phyloP scores from a whole-genome alignment of 2,797 vertebrate genomes.

The Chaetodon trifasciatus region DNA sequence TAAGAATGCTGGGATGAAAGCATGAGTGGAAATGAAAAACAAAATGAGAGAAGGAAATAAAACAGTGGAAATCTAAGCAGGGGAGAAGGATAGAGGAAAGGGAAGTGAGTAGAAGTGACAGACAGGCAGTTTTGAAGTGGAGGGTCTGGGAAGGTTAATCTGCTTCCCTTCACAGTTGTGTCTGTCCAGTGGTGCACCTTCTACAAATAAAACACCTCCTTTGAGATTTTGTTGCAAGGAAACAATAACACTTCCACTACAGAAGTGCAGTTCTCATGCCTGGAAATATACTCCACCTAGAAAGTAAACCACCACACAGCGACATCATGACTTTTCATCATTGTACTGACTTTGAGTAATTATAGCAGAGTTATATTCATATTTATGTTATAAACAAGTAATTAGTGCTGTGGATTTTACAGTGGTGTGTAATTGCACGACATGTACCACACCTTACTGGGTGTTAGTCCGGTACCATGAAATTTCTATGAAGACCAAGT shows the following conservation, averaged over 20 bases:
- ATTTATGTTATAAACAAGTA: slow-evolving; percentile 17
- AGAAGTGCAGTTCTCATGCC: slow-evolving; percentile 19
- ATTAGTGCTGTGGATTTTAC: slow-evolving; percentile 18
- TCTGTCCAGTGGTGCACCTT: slow-evolving; percentile 57
- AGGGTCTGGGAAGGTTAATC: slow-evolving; percentile 67
- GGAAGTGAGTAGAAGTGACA: slow-evolving; percentile 20
- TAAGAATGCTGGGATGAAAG: slow-evolving; percentile 29
- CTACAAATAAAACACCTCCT: slow-evolving; percentile 61
- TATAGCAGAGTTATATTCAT: slow-evolving; percentile 13
- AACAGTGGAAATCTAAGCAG: slow-evolving; percentile 44
- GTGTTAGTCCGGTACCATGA: slow-evolving; percentile 1
- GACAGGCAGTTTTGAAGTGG: slow-evolving; percentile 23
- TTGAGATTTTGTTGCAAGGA: slow-evolving; percentile 48
- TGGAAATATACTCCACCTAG: slow-evolving; percentile 30
- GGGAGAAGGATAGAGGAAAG: slow-evolving; percentile 15
- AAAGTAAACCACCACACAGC: slow-evolving; percentile 28
- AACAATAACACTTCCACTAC: slow-evolving; percentile 48
- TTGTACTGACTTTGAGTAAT: slow-evolving; percentile 11
- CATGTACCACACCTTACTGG: slow-evolving; percentile 20
- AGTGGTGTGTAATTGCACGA: slow-evolving; percentile 8
- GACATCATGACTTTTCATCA: slow-evolving; percentile 10
- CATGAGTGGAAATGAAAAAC: slow-evolving; percentile 32
- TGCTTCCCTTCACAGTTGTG: slow-evolving; percentile 52
- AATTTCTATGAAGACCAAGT: slow-evolving; percentile 11
- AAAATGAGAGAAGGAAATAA: slow-evolving; percentile 36